Evolutionary conservation across 23 tunicate genomes (phyloP).

Genomic region (Trididemnum miniatum): DNA sequence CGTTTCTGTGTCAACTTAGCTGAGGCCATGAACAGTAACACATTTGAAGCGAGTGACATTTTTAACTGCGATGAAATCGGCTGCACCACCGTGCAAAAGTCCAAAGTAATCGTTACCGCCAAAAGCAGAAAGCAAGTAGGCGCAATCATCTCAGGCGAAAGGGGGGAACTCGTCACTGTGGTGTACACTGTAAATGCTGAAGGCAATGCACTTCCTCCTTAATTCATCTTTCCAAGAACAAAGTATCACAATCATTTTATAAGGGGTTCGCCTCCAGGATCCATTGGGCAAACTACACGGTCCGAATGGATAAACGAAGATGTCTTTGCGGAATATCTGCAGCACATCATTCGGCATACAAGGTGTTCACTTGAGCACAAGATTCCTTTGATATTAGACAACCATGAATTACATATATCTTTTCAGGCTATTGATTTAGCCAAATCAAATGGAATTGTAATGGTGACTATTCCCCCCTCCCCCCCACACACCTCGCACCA

Average conservation of each 20-base stretch:
- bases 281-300: background rate
- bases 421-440: background rate
- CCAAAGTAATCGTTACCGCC: background rate
- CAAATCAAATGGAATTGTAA: background rate
- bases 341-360: background rate
- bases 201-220: background rate
- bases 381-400: background rate
- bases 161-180: background rate
- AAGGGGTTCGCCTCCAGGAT: background rate
- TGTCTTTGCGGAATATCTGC: background rate
- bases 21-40: too few species aligned
- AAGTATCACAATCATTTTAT: background rate
- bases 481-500: constrained; percentile 12
- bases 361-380: background rate
- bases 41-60: too few species aligned
- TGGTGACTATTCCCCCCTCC: background rate
- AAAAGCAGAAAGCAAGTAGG: constrained; percentile 3
- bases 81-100: background rate
- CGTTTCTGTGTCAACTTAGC: background rate
- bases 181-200: background rate
- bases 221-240: background rate
- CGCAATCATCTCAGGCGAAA: background rate
- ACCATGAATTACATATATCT: background rate
- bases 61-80: too few species aligned
- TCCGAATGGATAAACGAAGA: background rate